These are phyloP conservation scores for Diceros bicornis DNA, from an alignment of 2,797 vertebrate species.

Conservation along the genomic window DNA sequence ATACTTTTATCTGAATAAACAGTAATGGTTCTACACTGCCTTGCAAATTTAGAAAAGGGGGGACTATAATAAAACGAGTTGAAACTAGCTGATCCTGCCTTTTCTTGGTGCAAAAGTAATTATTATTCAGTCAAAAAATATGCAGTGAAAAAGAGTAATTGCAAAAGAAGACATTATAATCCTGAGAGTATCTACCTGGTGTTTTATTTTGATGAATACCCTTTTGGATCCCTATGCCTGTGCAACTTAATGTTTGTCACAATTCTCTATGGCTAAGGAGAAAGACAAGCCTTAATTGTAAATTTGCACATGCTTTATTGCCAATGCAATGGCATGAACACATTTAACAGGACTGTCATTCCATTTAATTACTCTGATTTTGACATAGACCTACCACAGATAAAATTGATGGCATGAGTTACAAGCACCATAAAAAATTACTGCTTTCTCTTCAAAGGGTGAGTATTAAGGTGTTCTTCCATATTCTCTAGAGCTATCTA, in stretches of 20 bases:
- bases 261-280: slow-evolving; percentile 84
- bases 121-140: slow-evolving; percentile 84
- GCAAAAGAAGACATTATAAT: slow-evolving; percentile 83
- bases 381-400: slow-evolving; percentile 84
- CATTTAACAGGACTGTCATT: slow-evolving; percentile 86
- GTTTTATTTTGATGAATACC: slow-evolving; percentile 87
- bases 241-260: slow-evolving; percentile 85
- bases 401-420: slow-evolving; percentile 84
- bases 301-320: slow-evolving; percentile 88
- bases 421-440: slow-evolving; percentile 65
- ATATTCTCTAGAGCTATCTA: slow-evolving; percentile 37
- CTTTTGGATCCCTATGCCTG: slow-evolving; percentile 79
- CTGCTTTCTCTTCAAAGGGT: slow-evolving; percentile 80
- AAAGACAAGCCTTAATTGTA: slow-evolving; percentile 88
- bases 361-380: slow-evolving; percentile 88
- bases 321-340: slow-evolving; percentile 83
- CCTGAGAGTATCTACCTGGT: slow-evolving; percentile 83
- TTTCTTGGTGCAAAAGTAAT: slow-evolving; percentile 83
- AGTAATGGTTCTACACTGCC: slow-evolving; percentile 71
- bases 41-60: slow-evolving; percentile 80
- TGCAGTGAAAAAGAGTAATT: slow-evolving; percentile 83
- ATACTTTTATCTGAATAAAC: slow-evolving; percentile 76
- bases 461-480: slow-evolving; percentile 52
- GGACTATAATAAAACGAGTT: slow-evolving; percentile 72
- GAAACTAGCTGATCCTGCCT: slow-evolving; percentile 81